Base-by-base conservation (phyloP, 1,140 invertebrate genomes). In the Agraylea sexmaculata region DNA sequence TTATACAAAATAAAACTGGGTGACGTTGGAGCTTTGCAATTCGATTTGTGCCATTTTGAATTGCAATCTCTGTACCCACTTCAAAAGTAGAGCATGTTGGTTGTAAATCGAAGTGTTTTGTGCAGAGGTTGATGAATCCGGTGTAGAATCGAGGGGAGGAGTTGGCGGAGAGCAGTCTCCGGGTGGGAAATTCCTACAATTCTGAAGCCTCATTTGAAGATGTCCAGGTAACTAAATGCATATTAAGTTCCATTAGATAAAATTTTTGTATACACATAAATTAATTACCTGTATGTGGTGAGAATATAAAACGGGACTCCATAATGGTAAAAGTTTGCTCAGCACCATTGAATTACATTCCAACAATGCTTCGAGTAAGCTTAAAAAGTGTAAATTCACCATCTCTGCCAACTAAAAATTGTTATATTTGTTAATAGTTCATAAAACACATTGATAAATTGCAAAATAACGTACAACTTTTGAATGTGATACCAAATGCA, bases 1-100 rank as follows among this genome's bases (percentile, higher is more conserved):
- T 40, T 47, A 49, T 2, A 49, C 47, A 40, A 49, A 49, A 30
- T 49, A 49, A 21, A 49, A 49, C 21, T 66, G 64, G 53, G 56
- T 65, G 42, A 66, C 64, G 18, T 87, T 86, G 1, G 91, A 92
- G 2, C 91, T 93, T 60, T 98, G 93, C 41, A 96, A 64, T 68
- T 98, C 93, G 42, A 95, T 89, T 68, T 97, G 92, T 1, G 88
- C 90, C 78, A 98, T 94, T 71, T 96, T 97, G 54, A 97, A 95
- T 58, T 97, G 87, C 36, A 97, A 70, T 42, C 90, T 69, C 59
- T 94, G 87, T 12, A 99, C 63, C 84, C 92, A 96, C 45, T 81
- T 77, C 1, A 91, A 60, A 8, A 93, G 68, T 4, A 49, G 46
- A 35, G 47, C 49, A 28, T 42, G 41, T 13, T 50, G 38, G 22